Conservation (phyloP, 2,113 vertebrate species). For the Dipodomys ordii region DNA sequence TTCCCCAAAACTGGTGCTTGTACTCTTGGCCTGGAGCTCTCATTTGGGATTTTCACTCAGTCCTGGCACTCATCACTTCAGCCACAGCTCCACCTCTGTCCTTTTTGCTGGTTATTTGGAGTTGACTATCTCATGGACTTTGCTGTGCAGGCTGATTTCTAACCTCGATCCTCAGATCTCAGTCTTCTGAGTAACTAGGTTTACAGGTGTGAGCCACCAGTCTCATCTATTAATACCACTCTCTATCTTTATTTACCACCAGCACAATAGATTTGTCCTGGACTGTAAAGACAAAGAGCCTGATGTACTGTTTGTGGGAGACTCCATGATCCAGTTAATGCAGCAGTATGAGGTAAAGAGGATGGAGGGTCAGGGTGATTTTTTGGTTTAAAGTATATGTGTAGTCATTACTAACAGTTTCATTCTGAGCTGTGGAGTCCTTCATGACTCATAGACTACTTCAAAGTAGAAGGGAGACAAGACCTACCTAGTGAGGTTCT, state of each 20-base stretch:
- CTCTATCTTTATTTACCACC: slow-evolving; percentile 63
- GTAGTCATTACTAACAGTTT: background rate
- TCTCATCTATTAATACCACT: too few species aligned
- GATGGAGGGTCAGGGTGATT: rapidly evolving
- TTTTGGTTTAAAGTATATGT: rapidly evolving
- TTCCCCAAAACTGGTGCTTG: too few species aligned
- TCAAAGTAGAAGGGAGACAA: background rate
- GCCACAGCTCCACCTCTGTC: too few species aligned
- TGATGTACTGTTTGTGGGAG: slow-evolving; percentile 95
- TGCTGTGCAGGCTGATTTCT: too few species aligned
- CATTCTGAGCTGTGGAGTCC: background rate
- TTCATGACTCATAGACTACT: background rate
- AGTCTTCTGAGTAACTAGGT: too few species aligned
- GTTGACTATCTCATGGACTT: too few species aligned
- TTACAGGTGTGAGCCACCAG: too few species aligned
- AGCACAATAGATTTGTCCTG: slow-evolving; percentile 91
- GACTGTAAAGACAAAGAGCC: slow-evolving; percentile 94
- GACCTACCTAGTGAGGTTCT: background rate
- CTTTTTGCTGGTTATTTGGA: too few species aligned
- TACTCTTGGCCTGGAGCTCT: too few species aligned
- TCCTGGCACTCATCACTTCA: too few species aligned
- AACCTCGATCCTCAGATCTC: too few species aligned
- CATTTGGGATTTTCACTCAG: too few species aligned
- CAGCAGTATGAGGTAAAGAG: slow-evolving; percentile 94
- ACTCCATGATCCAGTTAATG: slow-evolving; percentile 97